Base-by-base conservation (phyloP, 1,140 invertebrate genomes). In the Paraescarpia echinospica region DNA sequence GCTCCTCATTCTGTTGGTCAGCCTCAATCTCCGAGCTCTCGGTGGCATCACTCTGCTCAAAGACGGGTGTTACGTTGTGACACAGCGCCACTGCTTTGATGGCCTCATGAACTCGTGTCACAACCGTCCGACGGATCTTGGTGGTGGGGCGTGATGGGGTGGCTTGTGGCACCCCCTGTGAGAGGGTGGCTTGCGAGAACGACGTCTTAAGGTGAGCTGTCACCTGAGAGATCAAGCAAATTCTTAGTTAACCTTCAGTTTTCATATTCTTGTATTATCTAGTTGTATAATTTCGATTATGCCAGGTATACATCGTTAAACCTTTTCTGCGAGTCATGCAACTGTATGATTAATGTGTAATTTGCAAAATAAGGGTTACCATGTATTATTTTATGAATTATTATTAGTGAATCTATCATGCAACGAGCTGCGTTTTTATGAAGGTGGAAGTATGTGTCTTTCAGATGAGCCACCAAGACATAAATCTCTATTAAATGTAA, bases 41-140 rank as follows among this genome's bases (percentile, higher is more conserved):
- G 94, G 93, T 96, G 22, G 48, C 92, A 88, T 94, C 94, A 90
- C 94, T 94, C 59, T 96, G 95, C 94, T 99, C 99, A 95, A 98
- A 98, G 8, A 99, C 98, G 0, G 99, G 99, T 0, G 99, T 99
- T 0, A 99, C 99, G 96, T 99, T 99, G 95, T 99, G 99, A 96
- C 99, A 99, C 8, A 99, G 96, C 0, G 99, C 99, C 27, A 99
- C 96, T 0, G 99, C 99, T 94, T 98, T 97, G 9, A 99, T 98
- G 0, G 98, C 98, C 94, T 99, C 98, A 35, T 97, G 98, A 89
- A 99, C 97, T 89, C 98, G 97, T 89, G 97, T 98, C 89, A 97
- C 97, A 94, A 98, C 97, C 0, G 95, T 96, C 88, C 95, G 94
- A 9, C 95, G 93, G 1, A 96, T 90, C 94, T 59, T 95, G n/a